Evolutionary conservation across 2,113 vertebrate species (phyloP), one percentile per base, ranked within the genome.

Genomic region (Archocentrus centrarchus): DNA sequence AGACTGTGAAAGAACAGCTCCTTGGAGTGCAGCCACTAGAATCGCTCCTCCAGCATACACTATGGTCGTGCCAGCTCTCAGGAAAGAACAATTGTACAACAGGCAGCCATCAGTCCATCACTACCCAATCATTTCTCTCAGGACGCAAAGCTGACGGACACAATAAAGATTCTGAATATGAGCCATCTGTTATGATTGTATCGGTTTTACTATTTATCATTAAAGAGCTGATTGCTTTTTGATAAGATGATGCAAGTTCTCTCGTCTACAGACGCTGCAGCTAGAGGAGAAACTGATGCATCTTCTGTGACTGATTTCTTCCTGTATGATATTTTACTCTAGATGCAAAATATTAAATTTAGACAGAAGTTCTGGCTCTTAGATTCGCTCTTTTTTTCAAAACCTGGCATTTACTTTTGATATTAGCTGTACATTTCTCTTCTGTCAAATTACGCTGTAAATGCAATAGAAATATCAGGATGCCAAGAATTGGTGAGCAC

Each of bases 1-100:
- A 86, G 83, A 88, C 92, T 94, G 88, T 91, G 93, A 94, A 93
- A 90, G 92, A 91, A 90, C 92, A 89, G 78, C 80, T 92, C 91
- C 92, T 92, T 92, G 91, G 93, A 92, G 85, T 75, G 68, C 18
- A 22, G 88, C 88, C 93, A 93, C 80, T 68, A 77, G 81, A 88
- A 60, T 81, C 86, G 73, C 75, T 90, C 83, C 77, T 88, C 87
- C 37, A 88, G 84, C 85, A 44, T 60, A 82, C 27, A 57, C 80
- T 82, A 30, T 24, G 83, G 84, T 68, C 30, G 44, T 70, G 91
- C 76, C 82, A 82, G 81, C 89, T 87, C 82, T 86, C 17, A 18
- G 75, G 82, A 87, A 87, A 90, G 82, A 84, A 90, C 84, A 62
- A 75, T 18, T 30, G 47, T 66, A 83, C 62, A 78, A 66, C 55